Percentiles rank a stretch among this genome's conserved stretches.
These are phyloP conservation scores for Sympetrum striolatum DNA, from an alignment of 2,888 invertebrate genomes.

Conservation along the genomic window DNA sequence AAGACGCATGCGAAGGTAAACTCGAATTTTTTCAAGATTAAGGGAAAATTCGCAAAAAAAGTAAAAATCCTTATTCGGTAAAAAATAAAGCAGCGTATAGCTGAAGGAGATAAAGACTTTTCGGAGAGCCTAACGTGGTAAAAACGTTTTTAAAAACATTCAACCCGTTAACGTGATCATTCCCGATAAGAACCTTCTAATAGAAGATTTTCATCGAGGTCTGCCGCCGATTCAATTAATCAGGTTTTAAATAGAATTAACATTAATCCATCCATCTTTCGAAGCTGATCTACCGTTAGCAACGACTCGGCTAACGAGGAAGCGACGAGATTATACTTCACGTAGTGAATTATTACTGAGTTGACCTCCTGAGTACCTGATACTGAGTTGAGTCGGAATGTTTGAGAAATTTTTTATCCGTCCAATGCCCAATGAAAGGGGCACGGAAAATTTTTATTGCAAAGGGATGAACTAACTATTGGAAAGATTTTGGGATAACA, in stretches of 20 bases:
- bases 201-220: not conserved
- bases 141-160: not conserved
- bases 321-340: too few relatives aligned
- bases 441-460: too few relatives aligned
- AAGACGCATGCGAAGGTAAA: not conserved
- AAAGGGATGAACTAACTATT: too few relatives aligned
- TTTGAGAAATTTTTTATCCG: too few relatives aligned
- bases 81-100: not conserved
- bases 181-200: not conserved
- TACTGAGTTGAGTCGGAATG: too few relatives aligned
- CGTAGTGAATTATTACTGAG: too few relatives aligned
- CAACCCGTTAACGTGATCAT: not conserved
- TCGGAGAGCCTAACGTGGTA: not conserved
- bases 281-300: too few relatives aligned
- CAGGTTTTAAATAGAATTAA: not conserved
- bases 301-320: too few relatives aligned
- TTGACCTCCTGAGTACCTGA: too few relatives aligned
- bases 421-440: too few relatives aligned
- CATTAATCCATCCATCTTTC: not conserved
- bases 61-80: not conserved
- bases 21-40: not conserved
- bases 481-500: too few relatives aligned
- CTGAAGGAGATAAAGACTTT: not conserved
- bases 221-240: not conserved
- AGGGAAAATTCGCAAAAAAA: not conserved